A percentile compares a stretch with the other conserved stretches of the same genome.
These are phyloP conservation scores for Silurus glanis DNA, from an alignment of 2,113 vertebrate genomes.

Conservation along the genomic window DNA sequence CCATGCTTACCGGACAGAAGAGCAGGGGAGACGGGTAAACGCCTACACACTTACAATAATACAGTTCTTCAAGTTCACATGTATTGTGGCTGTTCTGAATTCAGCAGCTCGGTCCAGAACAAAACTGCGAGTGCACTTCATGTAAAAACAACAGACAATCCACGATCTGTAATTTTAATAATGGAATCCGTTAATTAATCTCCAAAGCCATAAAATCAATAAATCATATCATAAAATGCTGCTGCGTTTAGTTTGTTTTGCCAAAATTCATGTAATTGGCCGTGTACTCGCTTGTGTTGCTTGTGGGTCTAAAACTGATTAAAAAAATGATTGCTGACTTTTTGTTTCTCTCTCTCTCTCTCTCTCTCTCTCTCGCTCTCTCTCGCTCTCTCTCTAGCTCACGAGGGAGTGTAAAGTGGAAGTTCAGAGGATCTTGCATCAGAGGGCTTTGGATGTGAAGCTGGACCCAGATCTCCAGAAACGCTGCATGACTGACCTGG, in stretches of 20 bases:
- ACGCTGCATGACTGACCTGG: slow-evolving; percentile 91
- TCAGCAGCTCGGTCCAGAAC: slow-evolving; percentile 27
- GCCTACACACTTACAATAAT: no score
- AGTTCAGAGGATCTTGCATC: slow-evolving; percentile 93
- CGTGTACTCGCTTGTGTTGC: background rate
- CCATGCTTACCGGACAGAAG: slow-evolving; percentile 86
- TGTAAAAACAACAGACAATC: background rate
- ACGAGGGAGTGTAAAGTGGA: slow-evolving; percentile 93
- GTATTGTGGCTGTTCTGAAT: slow-evolving; percentile 23
- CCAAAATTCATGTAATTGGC: background rate
- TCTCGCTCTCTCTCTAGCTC: slow-evolving; percentile 68
- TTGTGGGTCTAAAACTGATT: background rate
- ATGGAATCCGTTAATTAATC: background rate
- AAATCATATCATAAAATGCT: background rate
- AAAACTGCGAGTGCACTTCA: slow-evolving; percentile 15
- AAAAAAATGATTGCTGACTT: background rate
- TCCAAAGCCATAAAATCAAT: background rate
- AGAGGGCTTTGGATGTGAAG: slow-evolving; percentile 94
- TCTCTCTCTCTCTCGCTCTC: background rate
- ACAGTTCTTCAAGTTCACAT: no score
- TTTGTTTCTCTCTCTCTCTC: background rate
- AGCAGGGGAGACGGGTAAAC: slow-evolving; percentile 84
- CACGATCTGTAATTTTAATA: background rate
- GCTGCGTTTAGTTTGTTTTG: background rate
- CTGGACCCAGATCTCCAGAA: slow-evolving; percentile 91